Evolutionary conservation across 2,797 vertebrate species (phyloP), one percentile per base, ranked within the genome.

Genomic region (Sandelia bainsii): DNA sequence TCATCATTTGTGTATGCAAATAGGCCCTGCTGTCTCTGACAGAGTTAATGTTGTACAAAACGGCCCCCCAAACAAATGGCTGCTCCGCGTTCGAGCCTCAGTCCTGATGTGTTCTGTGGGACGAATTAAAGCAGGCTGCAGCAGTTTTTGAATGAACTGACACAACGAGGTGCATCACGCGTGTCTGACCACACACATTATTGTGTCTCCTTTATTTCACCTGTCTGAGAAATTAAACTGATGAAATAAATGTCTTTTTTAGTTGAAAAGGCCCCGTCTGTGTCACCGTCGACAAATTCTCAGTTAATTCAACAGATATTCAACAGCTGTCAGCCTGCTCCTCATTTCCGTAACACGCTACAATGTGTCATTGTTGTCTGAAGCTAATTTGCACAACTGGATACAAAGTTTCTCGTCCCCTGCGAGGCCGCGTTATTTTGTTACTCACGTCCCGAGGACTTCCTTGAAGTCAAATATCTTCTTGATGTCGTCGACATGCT

Each of bases 381-480:
- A 6, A 40, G 62, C 65, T 60, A 60, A 70, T 75, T 20, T 29
- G 27, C 69, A 58, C 69, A 67, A 76, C 63, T 79, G 69, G 14
- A 54, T 19, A 52, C 78, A 87, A 92, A 93, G 80, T 92, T 91
- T 83, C 1, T 32, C 0, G 58, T 54, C 52, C 34, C 25, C 14
- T 10, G 11, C 27, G 6, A 25, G 56, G 72, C 68, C 45, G 64
- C 27, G 51, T 56, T 20, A 1, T 53, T 19, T 46, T 0, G 83
- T 27, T 86, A 95, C 98, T 97, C 93, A 99, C 97, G 98, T 98
- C 72, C 98, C 98, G 60, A 99, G 96, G 83, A 97, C 95, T 95
- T 99, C 98, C 89, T 97, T 98, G 93, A 99, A 98, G 88, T 97
- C 96, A 84, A 99, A 99, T 32, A 97, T 96, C 51, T 95, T 95